Evolutionary conservation across 2,113 vertebrate species (phyloP), one percentile per base, ranked within the genome.

Genomic region (Platichthys flesus): DNA sequence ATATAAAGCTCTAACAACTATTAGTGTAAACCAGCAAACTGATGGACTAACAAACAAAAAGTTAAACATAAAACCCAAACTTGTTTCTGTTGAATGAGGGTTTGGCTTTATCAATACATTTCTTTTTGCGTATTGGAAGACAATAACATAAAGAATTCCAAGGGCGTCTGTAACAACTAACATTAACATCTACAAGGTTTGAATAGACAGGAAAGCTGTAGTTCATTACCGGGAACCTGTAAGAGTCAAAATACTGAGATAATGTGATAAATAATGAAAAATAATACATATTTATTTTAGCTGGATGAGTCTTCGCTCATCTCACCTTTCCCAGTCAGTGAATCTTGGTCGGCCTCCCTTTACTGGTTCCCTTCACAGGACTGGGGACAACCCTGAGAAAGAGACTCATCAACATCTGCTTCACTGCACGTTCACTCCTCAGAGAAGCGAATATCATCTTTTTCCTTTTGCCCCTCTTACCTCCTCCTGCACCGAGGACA

Each of bases 401-500:
- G 3, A 54, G 20, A 54, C 5, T 8, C 18, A 4, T 16, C 20
- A 42, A 52, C 9, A 45, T 13, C 55, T 10, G 63, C 31, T 31
- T 51, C 14, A 52, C 3, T 23, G 13, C 18, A 13, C 3, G 15
- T 23, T 56, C 6, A 31, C 31, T 31, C 31, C 31, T 31, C 31
- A 31, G 6, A 3, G 5, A n/a, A 56, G 31, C 4, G 21, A 55
- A 24, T n/a, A 2, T 54, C 61, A 14, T 52, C n/a, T 14, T 60
- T 42, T 21, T 24, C 13, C 40, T 10, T 42, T 9, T 35, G n/a
- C 1, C 7, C 10, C 4, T 18, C 54, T 58, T 52, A 89, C 88
- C 83, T 91, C 40, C 15, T 81, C 1, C 3, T 71, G 69, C 88
- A 88, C 12, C 55, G 54, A 0, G 80, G 81, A 21, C 88, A 92